Percentiles rank a stretch among this genome's conserved stretches.
phyloP scores from a whole-genome alignment of 2,797 vertebrate genomes.

The Phrynocephalus guinanensis region DNA sequence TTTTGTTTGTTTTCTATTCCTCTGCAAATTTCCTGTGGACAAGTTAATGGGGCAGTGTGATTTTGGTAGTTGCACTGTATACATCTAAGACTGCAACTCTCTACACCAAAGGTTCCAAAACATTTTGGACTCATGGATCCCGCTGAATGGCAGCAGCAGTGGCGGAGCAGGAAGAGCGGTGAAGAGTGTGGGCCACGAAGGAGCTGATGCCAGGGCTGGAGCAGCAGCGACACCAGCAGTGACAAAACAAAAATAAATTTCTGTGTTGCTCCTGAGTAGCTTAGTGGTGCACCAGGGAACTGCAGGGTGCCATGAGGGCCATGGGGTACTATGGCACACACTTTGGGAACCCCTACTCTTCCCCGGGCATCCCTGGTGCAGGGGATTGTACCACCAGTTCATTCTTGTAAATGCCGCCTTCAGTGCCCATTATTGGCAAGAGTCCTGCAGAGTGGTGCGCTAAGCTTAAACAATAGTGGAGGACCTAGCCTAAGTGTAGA shows the following conservation, averaged over 20 bases:
- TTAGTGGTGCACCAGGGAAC: too few species aligned
- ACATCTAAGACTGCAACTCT: background rate
- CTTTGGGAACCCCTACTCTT: background rate
- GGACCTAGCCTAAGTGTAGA: background rate
- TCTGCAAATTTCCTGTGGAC: background rate
- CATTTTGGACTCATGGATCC: too few species aligned
- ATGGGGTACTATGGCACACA: too few species aligned
- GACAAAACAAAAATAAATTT: too few species aligned
- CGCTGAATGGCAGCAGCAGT: too few species aligned
- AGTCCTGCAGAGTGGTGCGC: background rate
- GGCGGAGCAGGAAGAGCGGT: too few species aligned
- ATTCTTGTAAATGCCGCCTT: background rate
- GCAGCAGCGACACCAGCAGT: too few species aligned
- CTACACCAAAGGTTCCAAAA: background rate
- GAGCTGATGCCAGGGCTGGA: too few species aligned
- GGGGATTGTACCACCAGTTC: background rate
- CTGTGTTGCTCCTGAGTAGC: too few species aligned
- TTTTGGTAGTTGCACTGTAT: background rate
- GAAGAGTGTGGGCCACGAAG: too few species aligned
- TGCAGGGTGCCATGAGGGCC: too few species aligned
- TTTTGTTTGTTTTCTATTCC: background rate
- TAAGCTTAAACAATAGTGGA: background rate
- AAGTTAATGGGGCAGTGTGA: background rate
- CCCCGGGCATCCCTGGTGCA: background rate
- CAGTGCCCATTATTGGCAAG: background rate